Evolutionary conservation across 2,888 invertebrate species (phyloP).

Genomic region (Maniola hyperantus): DNA sequence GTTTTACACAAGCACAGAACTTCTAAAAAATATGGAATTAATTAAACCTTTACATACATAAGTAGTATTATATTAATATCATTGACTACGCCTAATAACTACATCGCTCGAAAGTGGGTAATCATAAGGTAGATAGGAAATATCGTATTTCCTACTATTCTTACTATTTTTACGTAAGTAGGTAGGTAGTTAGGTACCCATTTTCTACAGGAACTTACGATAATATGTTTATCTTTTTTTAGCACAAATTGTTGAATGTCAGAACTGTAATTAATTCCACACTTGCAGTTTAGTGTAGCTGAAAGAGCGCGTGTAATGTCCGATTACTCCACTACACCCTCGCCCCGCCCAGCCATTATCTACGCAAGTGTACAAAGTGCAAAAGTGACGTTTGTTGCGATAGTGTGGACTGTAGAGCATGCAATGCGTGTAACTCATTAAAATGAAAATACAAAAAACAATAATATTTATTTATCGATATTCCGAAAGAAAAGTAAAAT

Average conservation of each 20-base stretch:
- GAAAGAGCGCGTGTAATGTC: slow-evolving; percentile 12
- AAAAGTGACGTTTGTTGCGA: slow-evolving; percentile 2
- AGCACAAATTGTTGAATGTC: neutral
- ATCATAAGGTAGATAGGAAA: too few relatives aligned
- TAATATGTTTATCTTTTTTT: neutral
- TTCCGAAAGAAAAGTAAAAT: too few relatives aligned
- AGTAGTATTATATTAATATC: too few relatives aligned
- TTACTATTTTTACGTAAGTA: too few relatives aligned
- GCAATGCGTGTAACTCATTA: neutral
- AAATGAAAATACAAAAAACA: neutral
- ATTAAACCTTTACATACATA: too few relatives aligned
- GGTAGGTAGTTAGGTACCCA: too few relatives aligned
- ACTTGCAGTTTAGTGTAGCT: slow-evolving; percentile 16
- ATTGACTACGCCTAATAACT: too few relatives aligned
- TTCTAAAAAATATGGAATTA: too few relatives aligned
- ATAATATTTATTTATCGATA: too few relatives aligned
- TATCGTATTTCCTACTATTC: too few relatives aligned
- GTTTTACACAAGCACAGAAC: too few relatives aligned
- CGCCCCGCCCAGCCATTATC: slow-evolving; percentile 12
- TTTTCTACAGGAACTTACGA: neutral
- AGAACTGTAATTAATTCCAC: slow-evolving; percentile 13
- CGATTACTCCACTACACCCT: slow-evolving; percentile 1
- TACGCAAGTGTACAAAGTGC: slow-evolving; percentile 17
- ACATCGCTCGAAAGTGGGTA: too few relatives aligned
- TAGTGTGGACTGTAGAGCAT: neutral